Evolutionary conservation across 92 coral and sea anemone species (phyloP).

Genomic region (Bergia sp.): DNA sequence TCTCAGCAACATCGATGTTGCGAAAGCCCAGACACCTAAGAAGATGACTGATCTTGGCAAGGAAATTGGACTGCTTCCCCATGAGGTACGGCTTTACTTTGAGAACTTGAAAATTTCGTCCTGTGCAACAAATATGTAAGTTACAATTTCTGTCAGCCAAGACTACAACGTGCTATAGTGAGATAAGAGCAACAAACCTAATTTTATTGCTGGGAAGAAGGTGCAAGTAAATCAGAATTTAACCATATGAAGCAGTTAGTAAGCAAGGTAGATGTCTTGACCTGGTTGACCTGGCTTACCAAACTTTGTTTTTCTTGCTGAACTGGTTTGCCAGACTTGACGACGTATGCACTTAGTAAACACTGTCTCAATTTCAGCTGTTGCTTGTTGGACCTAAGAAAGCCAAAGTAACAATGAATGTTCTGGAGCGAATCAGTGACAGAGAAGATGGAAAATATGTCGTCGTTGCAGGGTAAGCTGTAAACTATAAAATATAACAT

Average conservation of each 20-base stretch:
- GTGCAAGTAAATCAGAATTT: no score
- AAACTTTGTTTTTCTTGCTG: background rate
- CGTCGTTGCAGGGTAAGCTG: conserved; percentile 93
- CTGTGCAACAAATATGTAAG: no score
- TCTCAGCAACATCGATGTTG: conserved; percentile 86
- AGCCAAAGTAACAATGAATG: conserved; percentile 82
- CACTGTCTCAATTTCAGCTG: conserved; percentile 55
- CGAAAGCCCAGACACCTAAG: conserved; percentile 91
- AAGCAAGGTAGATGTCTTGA: no score
- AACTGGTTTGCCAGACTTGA: background rate
- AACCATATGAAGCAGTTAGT: no score
- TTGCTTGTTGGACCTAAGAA: conserved; percentile 91
- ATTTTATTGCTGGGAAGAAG: no score
- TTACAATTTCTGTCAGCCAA: no score
- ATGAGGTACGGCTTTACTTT: conserved; percentile 68
- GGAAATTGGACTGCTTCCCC: conserved; percentile 81
- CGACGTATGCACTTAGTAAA: background rate
- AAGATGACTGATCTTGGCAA: conserved; percentile 76
- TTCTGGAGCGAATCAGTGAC: conserved; percentile 83
- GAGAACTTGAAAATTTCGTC: background rate
- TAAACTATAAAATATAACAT: background rate
- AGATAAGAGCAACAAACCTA: no score
- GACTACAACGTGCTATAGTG: no score
- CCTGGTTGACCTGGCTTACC: no score
- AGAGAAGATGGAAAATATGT: conserved; percentile 90